Conservation (phyloP, 2,888 invertebrate genomes). For the Stenodema calcarata region DNA sequence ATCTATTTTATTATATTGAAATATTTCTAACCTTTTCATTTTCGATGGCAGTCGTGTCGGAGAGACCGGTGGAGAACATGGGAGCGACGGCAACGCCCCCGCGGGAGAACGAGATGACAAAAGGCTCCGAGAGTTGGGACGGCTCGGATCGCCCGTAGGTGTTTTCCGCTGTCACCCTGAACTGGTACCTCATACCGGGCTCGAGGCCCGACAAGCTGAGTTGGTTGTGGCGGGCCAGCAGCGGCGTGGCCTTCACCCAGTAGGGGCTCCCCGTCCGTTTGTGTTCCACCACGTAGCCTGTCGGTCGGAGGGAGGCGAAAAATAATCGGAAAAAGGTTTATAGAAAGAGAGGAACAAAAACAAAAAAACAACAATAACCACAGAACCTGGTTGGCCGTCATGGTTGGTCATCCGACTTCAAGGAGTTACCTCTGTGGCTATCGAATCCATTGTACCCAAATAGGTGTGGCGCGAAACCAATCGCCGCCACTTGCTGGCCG, state of each 20-base stretch:
- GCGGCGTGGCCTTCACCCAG: constrained; percentile 82
- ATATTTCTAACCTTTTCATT: constrained; percentile 71
- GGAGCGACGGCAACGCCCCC: constrained; percentile 74
- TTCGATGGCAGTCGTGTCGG: constrained; percentile 76
- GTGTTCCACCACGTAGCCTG: constrained; percentile 82
- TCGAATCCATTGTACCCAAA: background rate
- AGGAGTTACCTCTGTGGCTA: background rate
- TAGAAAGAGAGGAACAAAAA: background rate
- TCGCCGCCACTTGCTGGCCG: too few species aligned
- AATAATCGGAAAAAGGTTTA: background rate
- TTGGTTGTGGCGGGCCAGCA: constrained; percentile 75
- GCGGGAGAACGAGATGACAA: constrained; percentile 77
- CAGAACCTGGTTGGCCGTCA: background rate
- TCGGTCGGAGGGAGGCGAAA: background rate
- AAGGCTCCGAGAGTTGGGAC: constrained; percentile 84
- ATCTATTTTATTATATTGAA: too few species aligned
- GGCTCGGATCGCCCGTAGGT: constrained; percentile 84
- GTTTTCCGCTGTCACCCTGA: constrained; percentile 91
- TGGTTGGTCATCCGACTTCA: background rate
- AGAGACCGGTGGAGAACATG: constrained; percentile 73
- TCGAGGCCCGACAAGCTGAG: constrained; percentile 81
- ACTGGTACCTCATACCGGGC: constrained; percentile 87
- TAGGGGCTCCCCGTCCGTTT: constrained; percentile 76
- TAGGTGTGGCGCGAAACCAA: background rate
- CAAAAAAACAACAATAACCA: background rate